These are phyloP conservation scores for Anser brachyrhynchus DNA, from an alignment of 2,113 vertebrate genomes.

Conservation along the genomic window DNA sequence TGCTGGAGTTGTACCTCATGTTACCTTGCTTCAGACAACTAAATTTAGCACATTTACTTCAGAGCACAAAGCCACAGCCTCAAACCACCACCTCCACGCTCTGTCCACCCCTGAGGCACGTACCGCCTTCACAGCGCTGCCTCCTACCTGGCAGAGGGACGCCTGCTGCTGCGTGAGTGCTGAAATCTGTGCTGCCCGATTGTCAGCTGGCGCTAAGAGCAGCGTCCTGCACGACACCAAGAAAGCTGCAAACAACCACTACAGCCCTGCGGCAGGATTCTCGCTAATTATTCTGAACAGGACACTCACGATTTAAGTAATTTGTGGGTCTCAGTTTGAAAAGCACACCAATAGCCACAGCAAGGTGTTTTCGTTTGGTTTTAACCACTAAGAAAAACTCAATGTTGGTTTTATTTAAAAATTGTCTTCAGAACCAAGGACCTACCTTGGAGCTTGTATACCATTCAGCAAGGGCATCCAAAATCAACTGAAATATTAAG, in stretches of 20 bases:
- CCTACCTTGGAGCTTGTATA: neutral
- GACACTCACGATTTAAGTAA: neutral
- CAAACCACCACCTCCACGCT: neutral
- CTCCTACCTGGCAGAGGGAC: neutral
- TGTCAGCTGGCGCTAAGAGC: neutral
- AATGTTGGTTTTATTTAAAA: neutral
- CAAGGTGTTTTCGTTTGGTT: neutral
- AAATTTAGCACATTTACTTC: neutral
- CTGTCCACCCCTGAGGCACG: neutral
- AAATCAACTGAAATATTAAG: neutral
- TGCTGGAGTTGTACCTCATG: neutral
- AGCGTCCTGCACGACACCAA: neutral
- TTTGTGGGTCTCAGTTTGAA: neutral
- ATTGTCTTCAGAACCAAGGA: neutral
- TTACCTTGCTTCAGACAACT: neutral
- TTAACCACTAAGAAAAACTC: neutral
- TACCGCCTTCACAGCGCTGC: neutral
- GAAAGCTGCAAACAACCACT: neutral
- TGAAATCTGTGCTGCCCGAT: accelerated
- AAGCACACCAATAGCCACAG: neutral
- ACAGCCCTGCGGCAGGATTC: neutral
- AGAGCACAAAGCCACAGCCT: neutral
- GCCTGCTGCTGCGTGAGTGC: neutral
- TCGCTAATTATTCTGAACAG: neutral
- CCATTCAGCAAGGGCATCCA: neutral